A percentile compares a stretch with the other conserved stretches of the same genome.
These are phyloP conservation scores for Diglossa cyanea DNA, from an alignment of 2,797 vertebrate genomes.

Conservation along the genomic window DNA sequence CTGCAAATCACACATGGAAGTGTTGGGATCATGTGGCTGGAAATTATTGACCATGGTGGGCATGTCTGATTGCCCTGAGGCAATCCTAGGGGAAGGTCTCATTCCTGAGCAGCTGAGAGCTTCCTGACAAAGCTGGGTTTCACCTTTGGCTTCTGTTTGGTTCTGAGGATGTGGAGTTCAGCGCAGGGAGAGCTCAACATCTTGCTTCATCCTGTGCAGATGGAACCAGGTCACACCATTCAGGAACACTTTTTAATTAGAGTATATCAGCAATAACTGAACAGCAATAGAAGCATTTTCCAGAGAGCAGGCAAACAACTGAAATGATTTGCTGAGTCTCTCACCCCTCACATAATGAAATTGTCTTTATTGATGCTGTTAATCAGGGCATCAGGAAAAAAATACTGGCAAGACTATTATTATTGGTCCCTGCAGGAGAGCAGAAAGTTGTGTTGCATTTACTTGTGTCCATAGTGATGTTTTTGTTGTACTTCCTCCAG, in stretches of 20 bases:
- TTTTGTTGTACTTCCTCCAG: neutral
- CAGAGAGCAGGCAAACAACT: neutral
- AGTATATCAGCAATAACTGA: neutral
- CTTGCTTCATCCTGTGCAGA: neutral
- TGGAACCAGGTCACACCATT: neutral
- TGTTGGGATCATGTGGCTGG: neutral
- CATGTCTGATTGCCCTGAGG: neutral
- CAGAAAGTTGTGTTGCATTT: neutral
- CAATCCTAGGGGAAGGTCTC: neutral
- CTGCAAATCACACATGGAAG: neutral
- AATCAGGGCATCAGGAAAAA: constrained; percentile 11
- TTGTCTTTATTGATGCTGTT: constrained; percentile 47
- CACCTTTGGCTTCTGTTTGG: neutral
- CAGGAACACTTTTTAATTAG: neutral
- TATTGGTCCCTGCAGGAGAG: neutral
- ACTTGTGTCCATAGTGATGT: neutral
- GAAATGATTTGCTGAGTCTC: neutral
- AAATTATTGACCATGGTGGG: neutral
- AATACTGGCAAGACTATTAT: neutral
- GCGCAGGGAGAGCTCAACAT: neutral
- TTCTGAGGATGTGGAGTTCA: neutral
- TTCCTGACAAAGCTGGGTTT: neutral
- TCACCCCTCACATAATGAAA: neutral
- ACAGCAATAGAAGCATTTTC: neutral
- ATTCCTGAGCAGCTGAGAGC: neutral